Percentiles rank a stretch among this genome's conserved stretches.
Evolutionary conservation across 1,140 invertebrate species (phyloP).

Genomic region (Achroia grisella): DNA sequence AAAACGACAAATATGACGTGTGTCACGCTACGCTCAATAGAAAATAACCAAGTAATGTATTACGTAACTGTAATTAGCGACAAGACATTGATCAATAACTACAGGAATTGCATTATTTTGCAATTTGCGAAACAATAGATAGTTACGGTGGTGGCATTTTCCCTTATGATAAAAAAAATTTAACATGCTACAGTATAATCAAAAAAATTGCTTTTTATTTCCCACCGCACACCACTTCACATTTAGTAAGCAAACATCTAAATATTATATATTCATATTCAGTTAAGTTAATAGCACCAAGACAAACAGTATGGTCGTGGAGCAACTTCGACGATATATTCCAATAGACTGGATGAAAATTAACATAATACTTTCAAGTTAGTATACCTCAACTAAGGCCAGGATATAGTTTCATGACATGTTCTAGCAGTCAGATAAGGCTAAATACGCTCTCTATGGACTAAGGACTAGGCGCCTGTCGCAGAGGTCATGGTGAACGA

Average conservation of each 20-base stretch:
- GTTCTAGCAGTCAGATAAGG: constrained; percentile 41
- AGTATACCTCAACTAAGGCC: constrained; percentile 34
- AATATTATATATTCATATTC: too few species aligned
- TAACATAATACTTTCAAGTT: constrained; percentile 17
- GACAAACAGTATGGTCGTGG: too few species aligned
- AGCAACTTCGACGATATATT: too few species aligned
- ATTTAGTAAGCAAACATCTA: too few species aligned
- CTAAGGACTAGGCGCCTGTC: constrained; percentile 25
- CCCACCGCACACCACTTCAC: neutral
- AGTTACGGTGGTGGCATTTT: constrained; percentile 3
- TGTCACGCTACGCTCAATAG: constrained; percentile 25
- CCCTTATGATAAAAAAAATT: constrained; percentile 16
- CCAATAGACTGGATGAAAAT: too few species aligned
- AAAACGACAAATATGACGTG: constrained; percentile 22
- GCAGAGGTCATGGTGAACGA: constrained; percentile 43
- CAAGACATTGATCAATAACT: constrained; percentile 12
- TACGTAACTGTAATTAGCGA: constrained; percentile 17
- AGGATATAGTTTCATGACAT: constrained; percentile 40
- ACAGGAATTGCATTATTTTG: constrained; percentile 13
- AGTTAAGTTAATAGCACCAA: too few species aligned
- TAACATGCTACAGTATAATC: constrained; percentile 14
- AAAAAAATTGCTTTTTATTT: neutral
- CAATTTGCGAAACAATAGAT: constrained; percentile 21
- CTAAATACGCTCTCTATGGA: constrained; percentile 23
- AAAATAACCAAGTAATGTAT: constrained; percentile 23